Conservation (phyloP, 2,797 vertebrate species). For the Chloroceryle amazona region DNA sequence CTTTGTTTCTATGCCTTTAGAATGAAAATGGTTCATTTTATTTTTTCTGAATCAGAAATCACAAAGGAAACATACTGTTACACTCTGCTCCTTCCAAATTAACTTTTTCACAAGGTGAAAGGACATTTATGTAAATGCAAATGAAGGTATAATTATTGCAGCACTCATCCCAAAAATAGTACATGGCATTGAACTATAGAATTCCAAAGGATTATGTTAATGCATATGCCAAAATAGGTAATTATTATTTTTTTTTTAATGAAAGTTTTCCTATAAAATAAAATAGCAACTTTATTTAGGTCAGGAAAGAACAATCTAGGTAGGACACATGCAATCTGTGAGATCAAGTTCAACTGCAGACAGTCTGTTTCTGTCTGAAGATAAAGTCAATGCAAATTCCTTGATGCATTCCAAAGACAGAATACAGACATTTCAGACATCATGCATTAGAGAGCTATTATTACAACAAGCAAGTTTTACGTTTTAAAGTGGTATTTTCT, state of each 20-base stretch:
- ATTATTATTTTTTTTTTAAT: background rate
- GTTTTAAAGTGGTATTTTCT: background rate
- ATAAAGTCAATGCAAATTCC: background rate
- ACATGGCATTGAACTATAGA: background rate
- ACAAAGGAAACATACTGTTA: background rate
- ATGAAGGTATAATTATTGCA: constrained; percentile 5
- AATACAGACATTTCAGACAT: background rate
- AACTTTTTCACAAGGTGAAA: constrained; percentile 5
- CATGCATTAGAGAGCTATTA: background rate
- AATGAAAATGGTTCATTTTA: constrained; percentile 27
- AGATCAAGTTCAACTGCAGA: background rate
- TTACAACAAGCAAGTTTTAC: background rate
- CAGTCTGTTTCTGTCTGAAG: too few species aligned
- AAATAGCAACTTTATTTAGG: background rate
- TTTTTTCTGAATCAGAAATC: constrained; percentile 6
- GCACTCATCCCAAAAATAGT: background rate
- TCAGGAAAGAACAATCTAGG: background rate
- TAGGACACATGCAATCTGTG: background rate
- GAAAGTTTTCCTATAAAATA: background rate
- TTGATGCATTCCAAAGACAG: background rate
- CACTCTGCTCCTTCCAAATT: background rate
- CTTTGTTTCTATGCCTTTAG: background rate
- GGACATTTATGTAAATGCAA: background rate
- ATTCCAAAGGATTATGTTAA: background rate
- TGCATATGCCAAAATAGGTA: background rate